Conservation (phyloP, 1,140 invertebrate genomes). For the Ditylenchus dipsaci region DNA sequence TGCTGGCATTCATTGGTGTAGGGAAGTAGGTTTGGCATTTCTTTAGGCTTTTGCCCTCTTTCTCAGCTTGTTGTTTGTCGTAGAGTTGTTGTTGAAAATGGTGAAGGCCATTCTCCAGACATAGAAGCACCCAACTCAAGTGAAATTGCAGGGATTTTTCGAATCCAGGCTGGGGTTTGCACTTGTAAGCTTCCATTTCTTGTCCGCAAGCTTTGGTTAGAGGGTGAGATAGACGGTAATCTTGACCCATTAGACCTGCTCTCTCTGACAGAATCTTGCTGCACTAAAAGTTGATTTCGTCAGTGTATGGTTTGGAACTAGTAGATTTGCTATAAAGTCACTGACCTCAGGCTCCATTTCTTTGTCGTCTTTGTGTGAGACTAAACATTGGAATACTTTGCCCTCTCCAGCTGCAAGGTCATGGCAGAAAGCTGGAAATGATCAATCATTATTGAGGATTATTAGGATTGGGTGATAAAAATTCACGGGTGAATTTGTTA, state of each 20-base stretch:
- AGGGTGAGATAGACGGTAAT: slow-evolving; percentile 83
- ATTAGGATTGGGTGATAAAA: slow-evolving; percentile 9
- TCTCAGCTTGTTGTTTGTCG: slow-evolving; percentile 33
- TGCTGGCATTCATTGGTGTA: slow-evolving; percentile 68
- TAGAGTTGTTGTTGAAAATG: slow-evolving; percentile 61
- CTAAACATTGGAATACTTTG: slow-evolving; percentile 83
- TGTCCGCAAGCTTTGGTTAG: slow-evolving; percentile 79
- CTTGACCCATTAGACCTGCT: slow-evolving; percentile 79
- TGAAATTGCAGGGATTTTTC: slow-evolving; percentile 56
- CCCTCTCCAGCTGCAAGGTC: slow-evolving; percentile 65
- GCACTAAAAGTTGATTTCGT: slow-evolving; percentile 64
- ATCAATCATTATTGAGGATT: slow-evolving; percentile 14
- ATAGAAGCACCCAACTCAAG: slow-evolving; percentile 82
- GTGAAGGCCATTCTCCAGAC: slow-evolving; percentile 78
- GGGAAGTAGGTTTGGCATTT: slow-evolving; percentile 29
- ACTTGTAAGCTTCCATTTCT: slow-evolving; percentile 77
- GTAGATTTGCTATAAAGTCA: neutral
- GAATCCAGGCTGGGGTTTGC: slow-evolving; percentile 50
- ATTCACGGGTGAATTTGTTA: no score
- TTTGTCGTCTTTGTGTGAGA: slow-evolving; percentile 75
- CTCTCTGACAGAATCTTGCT: slow-evolving; percentile 75
- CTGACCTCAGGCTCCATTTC: slow-evolving; percentile 64
- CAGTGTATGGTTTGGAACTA: neutral
- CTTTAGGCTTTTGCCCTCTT: slow-evolving; percentile 28
- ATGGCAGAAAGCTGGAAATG: slow-evolving; percentile 58